Evolutionary conservation across 2,113 vertebrate genomes (phyloP).

Genomic region (Macaca nemestrina): DNA sequence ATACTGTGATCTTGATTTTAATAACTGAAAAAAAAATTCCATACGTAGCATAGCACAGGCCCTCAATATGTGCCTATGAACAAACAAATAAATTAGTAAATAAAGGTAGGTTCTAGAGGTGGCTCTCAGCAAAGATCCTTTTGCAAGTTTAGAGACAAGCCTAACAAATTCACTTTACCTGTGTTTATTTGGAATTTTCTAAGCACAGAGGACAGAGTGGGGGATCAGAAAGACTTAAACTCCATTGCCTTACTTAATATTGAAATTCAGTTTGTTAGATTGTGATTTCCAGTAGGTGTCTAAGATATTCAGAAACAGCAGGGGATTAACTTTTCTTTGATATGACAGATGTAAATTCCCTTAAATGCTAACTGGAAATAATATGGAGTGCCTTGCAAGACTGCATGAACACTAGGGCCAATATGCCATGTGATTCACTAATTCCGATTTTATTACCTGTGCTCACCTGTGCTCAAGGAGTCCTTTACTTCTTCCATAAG

Average conservation of each 20-base stretch:
- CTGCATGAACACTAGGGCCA: neutral
- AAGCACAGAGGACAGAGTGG: neutral
- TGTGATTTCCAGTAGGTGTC: neutral
- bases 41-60: neutral
- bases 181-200: neutral
- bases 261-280: neutral
- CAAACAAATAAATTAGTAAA: neutral
- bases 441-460: neutral
- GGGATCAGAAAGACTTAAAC: neutral
- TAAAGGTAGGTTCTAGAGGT: neutral
- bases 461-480: neutral
- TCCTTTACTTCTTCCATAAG: neutral
- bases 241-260: neutral
- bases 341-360: neutral
- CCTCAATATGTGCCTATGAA: fast-evolving
- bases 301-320: neutral
- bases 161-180: neutral
- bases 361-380: neutral
- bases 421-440: fast-evolving
- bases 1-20: neutral
- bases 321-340: neutral
- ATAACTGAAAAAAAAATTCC: neutral
- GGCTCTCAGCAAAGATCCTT: neutral
- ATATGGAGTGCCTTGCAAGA: neutral
- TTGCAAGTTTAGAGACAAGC: neutral